phyloP scores from a whole-genome alignment of 2,888 invertebrate species.

The Lasioglossum leucozonium region DNA sequence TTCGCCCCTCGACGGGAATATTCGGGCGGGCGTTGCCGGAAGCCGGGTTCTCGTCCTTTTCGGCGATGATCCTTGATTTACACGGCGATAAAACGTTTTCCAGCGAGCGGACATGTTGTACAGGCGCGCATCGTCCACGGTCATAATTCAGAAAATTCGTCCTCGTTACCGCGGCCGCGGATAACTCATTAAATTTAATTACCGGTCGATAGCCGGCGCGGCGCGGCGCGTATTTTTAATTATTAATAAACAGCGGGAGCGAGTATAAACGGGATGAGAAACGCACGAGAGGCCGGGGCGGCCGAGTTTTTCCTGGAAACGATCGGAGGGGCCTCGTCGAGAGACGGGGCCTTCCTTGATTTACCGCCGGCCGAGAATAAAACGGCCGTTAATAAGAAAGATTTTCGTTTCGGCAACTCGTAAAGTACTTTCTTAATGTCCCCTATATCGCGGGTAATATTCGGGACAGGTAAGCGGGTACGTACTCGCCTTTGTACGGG shows the following conservation, averaged over 20 bases:
- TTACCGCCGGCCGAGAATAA: constrained; percentile 57
- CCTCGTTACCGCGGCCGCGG: constrained; percentile 49
- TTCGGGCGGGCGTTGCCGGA: constrained; percentile 49
- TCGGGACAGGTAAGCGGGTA: constrained; percentile 56
- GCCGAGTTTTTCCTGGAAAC: constrained; percentile 57
- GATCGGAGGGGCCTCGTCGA: constrained; percentile 11
- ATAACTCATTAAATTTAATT: constrained; percentile 61
- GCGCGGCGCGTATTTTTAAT: constrained; percentile 30
- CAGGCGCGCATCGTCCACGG: neutral
- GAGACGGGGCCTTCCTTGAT: constrained; percentile 39
- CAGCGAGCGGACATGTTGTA: constrained; percentile 14
- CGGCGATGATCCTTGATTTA: constrained; percentile 30
- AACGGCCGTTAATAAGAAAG: constrained; percentile 64
- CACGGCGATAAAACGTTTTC: constrained; percentile 39
- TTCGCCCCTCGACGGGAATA: neutral
- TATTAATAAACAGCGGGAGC: constrained; percentile 42
- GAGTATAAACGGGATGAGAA: constrained; percentile 43
- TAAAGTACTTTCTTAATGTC: constrained; percentile 69
- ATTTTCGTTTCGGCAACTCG: constrained; percentile 63
- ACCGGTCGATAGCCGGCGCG: constrained; percentile 31
- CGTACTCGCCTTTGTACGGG: constrained; percentile 52
- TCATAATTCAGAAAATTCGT: constrained; percentile 57
- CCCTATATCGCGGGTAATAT: constrained; percentile 64
- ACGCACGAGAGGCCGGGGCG: constrained; percentile 2
- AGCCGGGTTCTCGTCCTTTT: constrained; percentile 28